These are phyloP conservation scores for Formica selysi DNA, from an alignment of 1,140 invertebrate genomes.

Conservation along the genomic window DNA sequence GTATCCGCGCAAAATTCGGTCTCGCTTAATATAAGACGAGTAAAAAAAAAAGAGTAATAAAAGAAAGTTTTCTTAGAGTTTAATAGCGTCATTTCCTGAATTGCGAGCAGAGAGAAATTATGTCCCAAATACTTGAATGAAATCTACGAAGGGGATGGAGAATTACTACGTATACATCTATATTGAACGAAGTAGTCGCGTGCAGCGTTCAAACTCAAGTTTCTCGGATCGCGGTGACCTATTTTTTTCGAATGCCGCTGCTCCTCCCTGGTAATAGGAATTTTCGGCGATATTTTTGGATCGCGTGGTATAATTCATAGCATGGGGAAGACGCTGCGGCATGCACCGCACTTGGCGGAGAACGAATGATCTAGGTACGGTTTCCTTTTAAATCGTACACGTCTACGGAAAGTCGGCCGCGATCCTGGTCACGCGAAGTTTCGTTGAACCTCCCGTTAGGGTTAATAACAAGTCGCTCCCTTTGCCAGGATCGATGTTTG, in stretches of 20 bases:
- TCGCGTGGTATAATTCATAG: slow-evolving; percentile 63
- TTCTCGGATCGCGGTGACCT: slow-evolving; percentile 30
- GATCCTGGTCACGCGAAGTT: slow-evolving; percentile 56
- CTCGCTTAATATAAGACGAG: too few relatives aligned
- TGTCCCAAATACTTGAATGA: not conserved
- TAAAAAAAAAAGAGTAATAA: not conserved
- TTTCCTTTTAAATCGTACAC: slow-evolving; percentile 56
- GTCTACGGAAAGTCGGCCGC: slow-evolving; percentile 45
- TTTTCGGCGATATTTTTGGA: slow-evolving; percentile 68
- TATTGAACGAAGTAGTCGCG: slow-evolving; percentile 7
- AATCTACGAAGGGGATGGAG: not conserved
- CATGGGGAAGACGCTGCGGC: slow-evolving; percentile 1
- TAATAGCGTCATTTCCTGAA: not conserved
- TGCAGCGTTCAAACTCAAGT: not conserved
- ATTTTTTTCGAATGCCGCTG: slow-evolving; percentile 53
- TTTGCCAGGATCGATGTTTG: slow-evolving; percentile 54
- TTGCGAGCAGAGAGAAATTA: not conserved
- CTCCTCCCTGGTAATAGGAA: slow-evolving; percentile 22
- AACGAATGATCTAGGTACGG: slow-evolving; percentile 27
- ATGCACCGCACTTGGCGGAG: slow-evolving; percentile 13
- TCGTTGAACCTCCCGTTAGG: slow-evolving; percentile 44
- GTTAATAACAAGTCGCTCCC: slow-evolving; percentile 53
- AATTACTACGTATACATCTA: not conserved
- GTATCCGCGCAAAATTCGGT: too few relatives aligned
- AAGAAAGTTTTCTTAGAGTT: not conserved